phyloP scores from a whole-genome alignment of 2,888 invertebrate species.

The Aspidiotus rigidus region DNA sequence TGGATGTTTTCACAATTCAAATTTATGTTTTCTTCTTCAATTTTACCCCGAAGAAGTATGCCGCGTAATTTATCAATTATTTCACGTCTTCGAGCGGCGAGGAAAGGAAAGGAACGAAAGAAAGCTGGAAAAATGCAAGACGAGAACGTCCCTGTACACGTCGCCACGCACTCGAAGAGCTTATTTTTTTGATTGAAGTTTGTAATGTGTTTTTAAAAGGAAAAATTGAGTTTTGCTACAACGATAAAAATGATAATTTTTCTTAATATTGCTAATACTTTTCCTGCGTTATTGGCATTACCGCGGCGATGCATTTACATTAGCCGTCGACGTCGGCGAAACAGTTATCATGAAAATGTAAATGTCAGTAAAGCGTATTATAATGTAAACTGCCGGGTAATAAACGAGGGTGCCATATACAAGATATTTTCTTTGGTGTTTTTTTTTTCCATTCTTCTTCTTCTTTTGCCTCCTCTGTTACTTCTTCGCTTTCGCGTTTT shows the following conservation, averaged over 20 bases:
- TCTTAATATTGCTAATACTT: slow-evolving; percentile 34
- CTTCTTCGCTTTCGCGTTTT: slow-evolving; percentile 14
- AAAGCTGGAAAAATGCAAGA: too few relatives aligned
- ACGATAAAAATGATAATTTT: slow-evolving; percentile 34
- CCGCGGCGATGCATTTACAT: slow-evolving; percentile 32
- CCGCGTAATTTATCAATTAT: too few relatives aligned
- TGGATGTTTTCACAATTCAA: too few relatives aligned
- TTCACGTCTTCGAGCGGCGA: too few relatives aligned
- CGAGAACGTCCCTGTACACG: not conserved
- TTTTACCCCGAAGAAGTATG: too few relatives aligned
- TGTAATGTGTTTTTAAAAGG: slow-evolving; percentile 33
- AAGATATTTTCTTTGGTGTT: slow-evolving; percentile 27
- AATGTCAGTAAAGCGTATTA: slow-evolving; percentile 34
- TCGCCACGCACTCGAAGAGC: slow-evolving; percentile 13
- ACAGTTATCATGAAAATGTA: slow-evolving; percentile 34
- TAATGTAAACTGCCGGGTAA: slow-evolving; percentile 33
- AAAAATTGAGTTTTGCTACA: slow-evolving; percentile 31
- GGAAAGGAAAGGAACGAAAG: too few relatives aligned
- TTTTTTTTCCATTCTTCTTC: slow-evolving; percentile 8
- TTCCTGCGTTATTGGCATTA: slow-evolving; percentile 27
- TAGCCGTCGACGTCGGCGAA: slow-evolving; percentile 33
- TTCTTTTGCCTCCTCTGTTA: not conserved
- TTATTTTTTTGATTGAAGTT: slow-evolving; percentile 32
- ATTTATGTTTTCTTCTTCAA: too few relatives aligned
- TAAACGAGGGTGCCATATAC: slow-evolving; percentile 34